Conservation (phyloP, 2,888 invertebrate genomes). For the Physocephala rufipes region DNA sequence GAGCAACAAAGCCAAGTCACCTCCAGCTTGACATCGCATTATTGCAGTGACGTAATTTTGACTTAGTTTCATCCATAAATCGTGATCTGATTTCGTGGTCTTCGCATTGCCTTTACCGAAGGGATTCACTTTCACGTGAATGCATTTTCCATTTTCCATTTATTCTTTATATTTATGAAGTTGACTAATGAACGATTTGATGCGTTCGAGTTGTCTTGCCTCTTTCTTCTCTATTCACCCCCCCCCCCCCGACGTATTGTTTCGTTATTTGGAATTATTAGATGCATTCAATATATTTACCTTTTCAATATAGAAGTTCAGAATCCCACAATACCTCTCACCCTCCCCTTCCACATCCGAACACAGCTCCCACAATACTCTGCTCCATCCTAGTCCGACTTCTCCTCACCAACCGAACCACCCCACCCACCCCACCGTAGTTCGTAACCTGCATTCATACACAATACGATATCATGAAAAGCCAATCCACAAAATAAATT, state of each 20-base stretch:
- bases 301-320: background rate
- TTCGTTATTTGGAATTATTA: constrained; percentile 10
- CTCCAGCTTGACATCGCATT: background rate
- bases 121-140: background rate
- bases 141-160: background rate
- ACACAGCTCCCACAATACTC: too few relatives aligned
- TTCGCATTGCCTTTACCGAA: background rate
- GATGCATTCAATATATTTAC: background rate
- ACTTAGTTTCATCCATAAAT: constrained; percentile 11
- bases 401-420: too few relatives aligned
- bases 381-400: too few relatives aligned
- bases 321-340: background rate
- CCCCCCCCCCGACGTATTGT: background rate
- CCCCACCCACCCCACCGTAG: too few relatives aligned
- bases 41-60: constrained; percentile 12
- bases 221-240: too few relatives aligned
- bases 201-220: too few relatives aligned
- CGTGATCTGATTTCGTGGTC: background rate
- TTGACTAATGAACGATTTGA: background rate
- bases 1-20: background rate
- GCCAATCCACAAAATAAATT: background rate
- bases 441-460: background rate
- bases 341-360: background rate
- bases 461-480: background rate
- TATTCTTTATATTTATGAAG: background rate